These are phyloP conservation scores for Orycteropus afer DNA, from an alignment of 2,113 vertebrate species.

Conservation along the genomic window DNA sequence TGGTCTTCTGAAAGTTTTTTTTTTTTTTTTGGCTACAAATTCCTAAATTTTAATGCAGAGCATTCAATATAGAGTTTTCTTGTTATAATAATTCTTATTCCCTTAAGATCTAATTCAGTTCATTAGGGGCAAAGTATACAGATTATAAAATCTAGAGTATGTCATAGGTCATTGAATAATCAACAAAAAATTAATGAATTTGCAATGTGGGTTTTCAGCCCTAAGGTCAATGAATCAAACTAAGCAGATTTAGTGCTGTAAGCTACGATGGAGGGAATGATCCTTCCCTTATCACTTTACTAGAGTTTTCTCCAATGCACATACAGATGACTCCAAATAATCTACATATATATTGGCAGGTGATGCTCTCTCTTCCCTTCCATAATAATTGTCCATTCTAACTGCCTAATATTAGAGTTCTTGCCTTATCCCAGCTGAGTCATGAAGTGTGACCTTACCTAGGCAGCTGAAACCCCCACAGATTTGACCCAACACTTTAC, in stretches of 20 bases:
- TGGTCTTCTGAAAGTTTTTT: conserved; percentile 22
- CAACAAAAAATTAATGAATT: conserved; percentile 59
- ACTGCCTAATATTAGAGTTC: conserved; percentile 33
- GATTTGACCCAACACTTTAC: neutral
- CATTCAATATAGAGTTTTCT: neutral
- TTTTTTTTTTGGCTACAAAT: no score
- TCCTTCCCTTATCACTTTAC: conserved; percentile 50
- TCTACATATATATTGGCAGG: conserved; percentile 54
- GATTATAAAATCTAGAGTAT: conserved; percentile 13
- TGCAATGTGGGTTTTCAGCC: conserved; percentile 39
- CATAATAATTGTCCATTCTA: conserved; percentile 52
- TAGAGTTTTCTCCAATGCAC: conserved; percentile 54
- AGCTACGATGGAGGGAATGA: neutral
- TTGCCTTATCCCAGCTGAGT: neutral
- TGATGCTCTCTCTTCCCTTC: conserved; percentile 26
- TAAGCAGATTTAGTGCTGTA: conserved; percentile 51
- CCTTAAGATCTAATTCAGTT: conserved; percentile 11
- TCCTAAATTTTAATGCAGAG: conserved; percentile 49
- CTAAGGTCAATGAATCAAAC: neutral
- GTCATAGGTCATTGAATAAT: conserved; percentile 46
- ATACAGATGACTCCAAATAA: conserved; percentile 63
- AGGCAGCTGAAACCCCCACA: neutral
- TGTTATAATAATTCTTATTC: neutral
- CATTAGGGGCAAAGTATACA: neutral
- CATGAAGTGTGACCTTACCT: neutral